These are phyloP conservation scores for Antrozous pallidus DNA, from an alignment of 2,797 vertebrate species.

Conservation along the genomic window DNA sequence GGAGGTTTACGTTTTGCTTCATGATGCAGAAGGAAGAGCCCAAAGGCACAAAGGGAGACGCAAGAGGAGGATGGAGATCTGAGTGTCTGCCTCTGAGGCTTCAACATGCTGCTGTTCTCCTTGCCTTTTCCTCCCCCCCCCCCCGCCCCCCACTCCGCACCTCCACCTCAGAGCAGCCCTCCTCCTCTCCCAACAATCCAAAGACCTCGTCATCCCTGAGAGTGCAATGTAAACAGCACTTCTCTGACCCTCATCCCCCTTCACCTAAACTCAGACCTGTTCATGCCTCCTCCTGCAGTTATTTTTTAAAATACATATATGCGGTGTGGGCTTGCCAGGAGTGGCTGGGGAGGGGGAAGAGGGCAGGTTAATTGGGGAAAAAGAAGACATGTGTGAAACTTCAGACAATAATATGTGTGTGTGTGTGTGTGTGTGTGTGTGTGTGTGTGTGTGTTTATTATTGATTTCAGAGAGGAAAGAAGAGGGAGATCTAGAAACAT, in stretches of 20 bases:
- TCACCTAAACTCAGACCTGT: not conserved
- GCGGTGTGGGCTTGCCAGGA: too few species aligned
- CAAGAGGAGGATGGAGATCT: not conserved
- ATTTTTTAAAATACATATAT: too few species aligned
- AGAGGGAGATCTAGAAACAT: too few species aligned
- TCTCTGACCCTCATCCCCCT: not conserved
- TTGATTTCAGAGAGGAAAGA: too few species aligned
- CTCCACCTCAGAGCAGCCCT: rapidly evolving
- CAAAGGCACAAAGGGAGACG: not conserved
- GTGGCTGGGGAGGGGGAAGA: too few species aligned
- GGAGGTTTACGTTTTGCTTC: not conserved
- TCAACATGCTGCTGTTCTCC: not conserved
- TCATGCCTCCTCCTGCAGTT: not conserved
- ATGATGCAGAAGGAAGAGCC: not conserved
- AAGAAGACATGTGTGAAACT: too few species aligned
- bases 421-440: too few species aligned
- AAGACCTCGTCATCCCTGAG: not conserved
- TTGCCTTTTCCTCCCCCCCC: not conserved
- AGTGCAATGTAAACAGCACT: not conserved
- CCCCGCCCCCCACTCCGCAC: too few species aligned
- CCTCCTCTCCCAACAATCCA: not conserved
- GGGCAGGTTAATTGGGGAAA: too few species aligned
- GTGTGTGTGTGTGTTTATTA: too few species aligned
- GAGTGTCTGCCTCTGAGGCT: not conserved
- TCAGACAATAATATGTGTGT: too few species aligned